phyloP scores from a whole-genome alignment of 2,113 vertebrate species.

The Oenanthe melanoleuca region DNA sequence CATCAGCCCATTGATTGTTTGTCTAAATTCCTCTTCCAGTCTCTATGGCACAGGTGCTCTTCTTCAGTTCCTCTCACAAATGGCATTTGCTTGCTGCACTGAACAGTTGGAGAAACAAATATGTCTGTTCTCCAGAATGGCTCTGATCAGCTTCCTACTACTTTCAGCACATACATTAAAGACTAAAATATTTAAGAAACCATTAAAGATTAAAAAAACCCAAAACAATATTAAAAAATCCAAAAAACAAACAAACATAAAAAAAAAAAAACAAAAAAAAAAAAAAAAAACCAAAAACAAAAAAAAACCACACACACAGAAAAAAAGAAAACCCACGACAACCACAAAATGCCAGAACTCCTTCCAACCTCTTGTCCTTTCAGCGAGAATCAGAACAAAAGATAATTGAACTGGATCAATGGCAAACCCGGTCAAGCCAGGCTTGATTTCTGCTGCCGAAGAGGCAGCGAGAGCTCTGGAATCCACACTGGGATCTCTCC shows the following conservation, averaged over 20 bases:
- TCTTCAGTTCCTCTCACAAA: not conserved
- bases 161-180: no score
- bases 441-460: not conserved
- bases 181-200: no score
- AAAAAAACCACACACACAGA: not conserved
- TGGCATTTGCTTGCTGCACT: rapidly evolving
- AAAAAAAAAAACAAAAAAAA: no score
- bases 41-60: not conserved
- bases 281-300: no score
- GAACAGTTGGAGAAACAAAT: not conserved
- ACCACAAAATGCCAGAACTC: not conserved
- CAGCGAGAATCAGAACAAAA: not conserved
- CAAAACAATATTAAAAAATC: no score
- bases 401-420: not conserved
- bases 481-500: not conserved
- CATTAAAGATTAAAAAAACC: no score
- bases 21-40: not conserved
- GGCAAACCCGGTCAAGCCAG: not conserved
- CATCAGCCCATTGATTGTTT: not conserved
- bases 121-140: not conserved
- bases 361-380: not conserved
- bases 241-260: no score
- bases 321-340: not conserved
- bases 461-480: rapidly evolving
- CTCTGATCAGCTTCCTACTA: rapidly evolving